Conservation (phyloP, 1,140 invertebrate species). For the Chironomus tepperi region DNA sequence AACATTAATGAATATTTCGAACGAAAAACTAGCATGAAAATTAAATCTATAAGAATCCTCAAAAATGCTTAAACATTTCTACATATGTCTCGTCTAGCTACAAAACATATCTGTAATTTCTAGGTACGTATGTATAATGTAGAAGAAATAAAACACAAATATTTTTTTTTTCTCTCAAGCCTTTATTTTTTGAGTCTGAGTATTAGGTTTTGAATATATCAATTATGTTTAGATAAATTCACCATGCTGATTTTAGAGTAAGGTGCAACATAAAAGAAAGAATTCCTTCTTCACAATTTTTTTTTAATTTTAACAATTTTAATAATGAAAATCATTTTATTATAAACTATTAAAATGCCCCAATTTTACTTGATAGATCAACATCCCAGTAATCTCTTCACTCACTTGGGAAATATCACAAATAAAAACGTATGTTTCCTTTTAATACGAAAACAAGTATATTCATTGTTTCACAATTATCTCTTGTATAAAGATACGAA, state of each 20-base stretch:
- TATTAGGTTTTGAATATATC: slow-evolving; percentile 18
- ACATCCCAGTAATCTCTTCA: slow-evolving; percentile 5
- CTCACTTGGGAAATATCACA: slow-evolving; percentile 1
- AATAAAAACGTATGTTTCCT: not conserved
- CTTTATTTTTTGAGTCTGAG: not conserved
- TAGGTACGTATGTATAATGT: not conserved
- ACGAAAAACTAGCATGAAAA: too few relatives aligned
- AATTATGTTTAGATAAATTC: not conserved
- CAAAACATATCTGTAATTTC: not conserved
- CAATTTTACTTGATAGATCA: not conserved
- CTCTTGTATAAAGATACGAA: not conserved
- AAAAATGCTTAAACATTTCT: too few relatives aligned
- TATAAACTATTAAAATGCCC: not conserved
- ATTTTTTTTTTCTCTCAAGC: slow-evolving; percentile 18
- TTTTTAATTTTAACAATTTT: slow-evolving; percentile 5
- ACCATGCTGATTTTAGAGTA: slow-evolving; percentile 18
- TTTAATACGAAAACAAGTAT: not conserved
- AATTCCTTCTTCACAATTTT: not conserved
- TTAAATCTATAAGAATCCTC: too few relatives aligned
- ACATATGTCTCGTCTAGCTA: too few relatives aligned
- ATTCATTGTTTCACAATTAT: not conserved
- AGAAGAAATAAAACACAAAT: not conserved
- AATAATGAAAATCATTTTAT: not conserved
- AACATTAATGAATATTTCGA: too few relatives aligned
- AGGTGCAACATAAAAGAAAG: not conserved